Evolutionary conservation across 2,797 vertebrate species (phyloP).

Genomic region (Schizopygopsis pylzovi): DNA sequence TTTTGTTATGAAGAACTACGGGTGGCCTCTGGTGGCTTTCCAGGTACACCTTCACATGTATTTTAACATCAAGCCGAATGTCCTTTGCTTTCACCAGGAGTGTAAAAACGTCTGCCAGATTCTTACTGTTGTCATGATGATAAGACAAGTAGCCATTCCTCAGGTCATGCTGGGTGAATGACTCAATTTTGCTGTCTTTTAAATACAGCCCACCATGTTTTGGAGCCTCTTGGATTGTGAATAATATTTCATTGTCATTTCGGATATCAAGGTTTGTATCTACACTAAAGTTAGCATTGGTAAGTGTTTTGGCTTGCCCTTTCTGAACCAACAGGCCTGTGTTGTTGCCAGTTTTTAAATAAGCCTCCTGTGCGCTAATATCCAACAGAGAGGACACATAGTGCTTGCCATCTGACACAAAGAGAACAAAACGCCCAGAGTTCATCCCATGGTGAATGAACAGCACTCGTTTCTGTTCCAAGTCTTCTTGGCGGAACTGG

Average conservation of each 20-base stretch:
- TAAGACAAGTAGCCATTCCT: constrained; percentile 79
- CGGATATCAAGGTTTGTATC: constrained; percentile 88
- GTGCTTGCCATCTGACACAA: constrained; percentile 90
- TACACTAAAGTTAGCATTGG: constrained; percentile 81
- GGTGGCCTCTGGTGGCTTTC: constrained; percentile 84
- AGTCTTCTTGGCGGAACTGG: constrained; percentile 86
- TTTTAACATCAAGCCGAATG: constrained; percentile 65
- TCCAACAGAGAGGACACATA: constrained; percentile 86
- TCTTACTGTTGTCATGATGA: constrained; percentile 79
- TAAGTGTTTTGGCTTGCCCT: constrained; percentile 77
- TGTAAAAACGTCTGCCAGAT: constrained; percentile 82
- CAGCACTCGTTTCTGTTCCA: constrained; percentile 82
- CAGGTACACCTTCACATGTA: constrained; percentile 82
- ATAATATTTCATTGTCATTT: constrained; percentile 78
- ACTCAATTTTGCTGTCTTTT: constrained; percentile 65
- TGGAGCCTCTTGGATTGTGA: constrained; percentile 75
- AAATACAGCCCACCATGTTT: constrained; percentile 80
- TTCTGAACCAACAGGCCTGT: constrained; percentile 87
- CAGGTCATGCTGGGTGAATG: constrained; percentile 84
- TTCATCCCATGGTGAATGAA: constrained; percentile 84
- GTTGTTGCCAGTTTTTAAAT: constrained; percentile 81
- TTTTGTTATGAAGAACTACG: constrained; percentile 75
- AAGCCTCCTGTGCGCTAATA: constrained; percentile 85
- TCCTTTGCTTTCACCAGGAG: constrained; percentile 80
- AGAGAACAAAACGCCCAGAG: constrained; percentile 86